Percentiles rank a stretch among this genome's conserved stretches.
Evolutionary conservation across 2,888 invertebrate species (phyloP).

Genomic region (Crepidodera aurea): DNA sequence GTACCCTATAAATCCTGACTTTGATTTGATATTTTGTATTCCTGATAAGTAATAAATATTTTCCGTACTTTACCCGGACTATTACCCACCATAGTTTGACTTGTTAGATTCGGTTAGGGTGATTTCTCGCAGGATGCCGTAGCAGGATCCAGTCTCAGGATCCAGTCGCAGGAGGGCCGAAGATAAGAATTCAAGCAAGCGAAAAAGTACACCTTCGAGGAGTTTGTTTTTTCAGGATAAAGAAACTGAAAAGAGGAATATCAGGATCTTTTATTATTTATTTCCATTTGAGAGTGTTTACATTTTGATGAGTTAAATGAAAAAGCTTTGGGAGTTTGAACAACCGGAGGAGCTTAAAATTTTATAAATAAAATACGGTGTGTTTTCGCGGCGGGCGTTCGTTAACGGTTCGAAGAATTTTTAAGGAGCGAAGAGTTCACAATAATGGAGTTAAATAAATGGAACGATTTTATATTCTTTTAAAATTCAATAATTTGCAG

Average conservation of each 20-base stretch:
- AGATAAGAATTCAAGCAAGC: slow-evolving; percentile 23
- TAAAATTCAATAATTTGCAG: too few relatives aligned
- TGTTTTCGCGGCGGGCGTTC: background rate
- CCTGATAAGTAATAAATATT: too few relatives aligned
- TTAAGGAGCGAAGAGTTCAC: too few relatives aligned
- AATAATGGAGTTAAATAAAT: too few relatives aligned
- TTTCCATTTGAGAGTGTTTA: slow-evolving; percentile 17
- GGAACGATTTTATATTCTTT: too few relatives aligned
- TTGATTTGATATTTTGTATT: too few relatives aligned
- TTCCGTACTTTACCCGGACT: too few relatives aligned
- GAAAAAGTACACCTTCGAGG: slow-evolving; percentile 24
- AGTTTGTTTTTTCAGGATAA: slow-evolving; percentile 19
- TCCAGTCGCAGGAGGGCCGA: background rate
- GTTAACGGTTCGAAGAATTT: too few relatives aligned
- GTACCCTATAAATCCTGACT: too few relatives aligned
- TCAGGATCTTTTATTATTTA: slow-evolving; percentile 23
- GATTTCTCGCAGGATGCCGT: slow-evolving; percentile 1
- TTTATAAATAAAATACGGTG: slow-evolving; percentile 19
- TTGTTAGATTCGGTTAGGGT: slow-evolving; percentile 20
- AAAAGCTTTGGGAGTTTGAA: slow-evolving; percentile 15
- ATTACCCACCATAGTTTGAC: background rate
- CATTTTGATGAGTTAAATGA: slow-evolving; percentile 25
- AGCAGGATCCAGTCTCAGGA: background rate
- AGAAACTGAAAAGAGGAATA: slow-evolving; percentile 16
- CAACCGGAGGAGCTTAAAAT: slow-evolving; percentile 15